Evolutionary conservation across 2,797 vertebrate genomes (phyloP), one percentile per base, ranked within the genome.

Genomic region (Sebastes wilsoni): DNA sequence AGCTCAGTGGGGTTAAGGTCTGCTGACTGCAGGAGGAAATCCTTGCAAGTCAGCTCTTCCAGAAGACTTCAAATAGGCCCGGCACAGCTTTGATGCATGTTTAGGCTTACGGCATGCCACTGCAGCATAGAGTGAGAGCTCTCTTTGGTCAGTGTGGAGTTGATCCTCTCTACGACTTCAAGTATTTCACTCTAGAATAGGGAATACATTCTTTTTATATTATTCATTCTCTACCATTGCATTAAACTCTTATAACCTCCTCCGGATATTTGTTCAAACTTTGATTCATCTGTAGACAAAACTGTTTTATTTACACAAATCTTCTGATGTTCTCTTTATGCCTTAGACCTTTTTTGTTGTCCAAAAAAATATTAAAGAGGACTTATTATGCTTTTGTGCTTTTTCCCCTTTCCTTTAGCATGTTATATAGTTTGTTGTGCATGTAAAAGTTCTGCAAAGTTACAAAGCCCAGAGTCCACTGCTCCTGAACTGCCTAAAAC

Each of bases 21-120:
- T 93, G 88, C 92, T 91, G 89, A 88, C 80, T 88, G 76, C 66
- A 69, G 79, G 72, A 75, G 79, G 81, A 92, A 91, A 91, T 87
- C 67, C 78, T 86, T 81, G 77, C 75, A 74, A 83, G 89, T 91
- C 88, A 91, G 91, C 87, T 79, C 82, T 88, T 92, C 81, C 78
- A 75, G 30, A 80, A 86, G 64, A 89, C 84, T 91, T 91, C 83
- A 92, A 91, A 90, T 82, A 67, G 72, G 56, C 72, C 75, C 0
- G 3, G 64, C 54, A 28, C 42, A 25, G 70, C 91, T 92, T 90
- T 93, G 88, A 92, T 86, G 87, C 82, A 69, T 90, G 87, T 93
- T 88, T 84, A 81, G 84, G 85, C 89, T 92, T n/a, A 89, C 14
- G 83, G 89, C 88, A 30, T 83, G 54, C 22, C 67, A 77, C 78